Evolutionary conservation across 2,113 vertebrate species (phyloP), one percentile per base, ranked within the genome.

Genomic region (Illadopsis cleaveri): DNA sequence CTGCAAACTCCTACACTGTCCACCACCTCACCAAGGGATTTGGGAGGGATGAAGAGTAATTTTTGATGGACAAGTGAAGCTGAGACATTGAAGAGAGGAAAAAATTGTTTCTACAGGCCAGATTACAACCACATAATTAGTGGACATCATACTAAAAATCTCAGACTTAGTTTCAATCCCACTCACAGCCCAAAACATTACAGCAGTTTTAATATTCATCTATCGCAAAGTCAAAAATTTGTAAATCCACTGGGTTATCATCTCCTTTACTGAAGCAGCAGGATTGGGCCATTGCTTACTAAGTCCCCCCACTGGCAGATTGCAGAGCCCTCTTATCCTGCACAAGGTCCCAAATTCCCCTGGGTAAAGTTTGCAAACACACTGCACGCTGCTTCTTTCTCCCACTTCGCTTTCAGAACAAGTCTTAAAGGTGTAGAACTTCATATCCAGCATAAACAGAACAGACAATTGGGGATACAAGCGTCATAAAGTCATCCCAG

Each of bases 241-340:
- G 35, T 33, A 2, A 10, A 30, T 53, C 10, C n/a, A 15, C 10
- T 19, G 4, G 8, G 14, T 50, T 58, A 35, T 42, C 28, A 38
- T 38, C 10, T 75, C 15, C 15, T 42, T 33, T 44, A 25, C 15
- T 45, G 56, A 23, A 82, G 13, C 8, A 71, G 5, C 11, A 80
- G 25, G 22, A n/a, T 17, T 0, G 0, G 11, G 12, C 11, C 12
- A 23, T 33, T 66, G 24, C 2, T 69, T 80, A 45, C 23, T 5
- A n/a, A n/a, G 5, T 19, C 1, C 5, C 9, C 6, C 7, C 31
- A 33, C 2, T 1, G 7, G 22, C 15, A 50, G 18, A 50, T 37
- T 2, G 1, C 62, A 60, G 22, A 66, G 5, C 21, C 15, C 8
- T 65, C 23, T 38, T 30, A 30, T 18, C 12, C 57, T 35, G 3